These are phyloP conservation scores for Anhinga rufa DNA, from an alignment of 2,113 vertebrate genomes.

Conservation along the genomic window DNA sequence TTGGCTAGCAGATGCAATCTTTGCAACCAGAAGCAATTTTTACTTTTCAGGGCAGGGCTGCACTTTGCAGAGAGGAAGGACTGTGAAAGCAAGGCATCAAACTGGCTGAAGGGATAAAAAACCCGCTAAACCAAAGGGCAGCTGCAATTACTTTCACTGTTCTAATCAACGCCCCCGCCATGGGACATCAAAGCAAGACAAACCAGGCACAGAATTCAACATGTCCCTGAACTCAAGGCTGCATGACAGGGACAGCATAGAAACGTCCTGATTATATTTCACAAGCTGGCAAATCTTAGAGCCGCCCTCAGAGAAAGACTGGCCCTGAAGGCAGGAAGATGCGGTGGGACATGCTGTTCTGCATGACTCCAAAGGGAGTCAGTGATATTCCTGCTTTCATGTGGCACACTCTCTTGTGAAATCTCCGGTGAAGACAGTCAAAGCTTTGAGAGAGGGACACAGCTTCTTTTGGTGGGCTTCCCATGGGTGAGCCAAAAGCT, in stretches of 20 bases:
- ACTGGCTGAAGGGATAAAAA: background rate
- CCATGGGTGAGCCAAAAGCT: background rate
- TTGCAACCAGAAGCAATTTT: background rate
- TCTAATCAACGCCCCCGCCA: background rate
- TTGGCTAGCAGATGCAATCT: background rate
- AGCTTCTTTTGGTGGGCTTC: background rate
- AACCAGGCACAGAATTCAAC: background rate
- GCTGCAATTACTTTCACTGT: background rate
- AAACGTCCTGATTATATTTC: conserved; percentile 12
- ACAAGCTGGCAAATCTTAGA: background rate
- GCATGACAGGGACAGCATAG: background rate
- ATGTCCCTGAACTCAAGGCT: conserved; percentile 12
- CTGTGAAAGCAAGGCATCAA: background rate
- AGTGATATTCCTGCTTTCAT: background rate
- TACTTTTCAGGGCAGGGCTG: background rate
- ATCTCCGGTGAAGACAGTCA: background rate
- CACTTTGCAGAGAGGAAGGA: background rate
- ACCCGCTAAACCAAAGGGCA: background rate
- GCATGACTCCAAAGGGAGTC: background rate
- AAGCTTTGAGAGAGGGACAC: background rate
- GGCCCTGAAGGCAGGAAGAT: background rate
- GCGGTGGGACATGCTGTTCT: background rate
- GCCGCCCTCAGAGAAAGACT: background rate
- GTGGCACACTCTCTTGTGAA: background rate
- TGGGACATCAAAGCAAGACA: conserved; percentile 7